Evolutionary conservation across 2,888 invertebrate genomes (phyloP).

Genomic region (Lasioglossum figueresi): DNA sequence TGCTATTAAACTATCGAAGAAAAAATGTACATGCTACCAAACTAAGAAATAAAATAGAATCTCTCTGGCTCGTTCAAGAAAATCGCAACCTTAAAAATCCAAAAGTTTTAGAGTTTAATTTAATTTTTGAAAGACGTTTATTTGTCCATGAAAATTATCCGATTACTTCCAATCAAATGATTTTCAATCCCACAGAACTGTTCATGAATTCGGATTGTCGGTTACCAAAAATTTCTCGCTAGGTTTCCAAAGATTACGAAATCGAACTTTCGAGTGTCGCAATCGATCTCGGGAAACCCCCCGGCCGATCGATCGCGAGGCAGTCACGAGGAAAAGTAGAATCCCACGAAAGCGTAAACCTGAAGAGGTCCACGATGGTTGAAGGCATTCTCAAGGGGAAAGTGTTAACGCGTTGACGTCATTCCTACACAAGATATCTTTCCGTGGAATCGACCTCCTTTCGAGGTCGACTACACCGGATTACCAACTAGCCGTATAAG

Average conservation of each 20-base stretch:
- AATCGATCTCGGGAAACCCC: conserved; percentile 14
- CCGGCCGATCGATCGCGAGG: not conserved
- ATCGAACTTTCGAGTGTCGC: conserved; percentile 16
- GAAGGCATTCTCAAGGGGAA: conserved; percentile 71
- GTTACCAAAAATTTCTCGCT: not conserved
- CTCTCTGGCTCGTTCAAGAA: not conserved
- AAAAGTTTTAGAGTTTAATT: too few relatives aligned
- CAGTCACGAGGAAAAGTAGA: conserved; percentile 3
- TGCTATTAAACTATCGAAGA: too few relatives aligned
- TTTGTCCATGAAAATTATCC: not conserved
- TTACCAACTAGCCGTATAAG: conserved; percentile 48
- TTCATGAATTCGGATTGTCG: not conserved
- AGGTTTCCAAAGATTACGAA: not conserved
- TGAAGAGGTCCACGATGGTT: conserved; percentile 50
- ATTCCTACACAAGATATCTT: conserved; percentile 69
- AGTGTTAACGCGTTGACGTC: conserved; percentile 76
- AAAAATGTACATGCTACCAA: too few relatives aligned
- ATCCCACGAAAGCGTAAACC: conserved; percentile 30
- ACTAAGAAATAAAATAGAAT: too few relatives aligned
- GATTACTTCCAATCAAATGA: not conserved
- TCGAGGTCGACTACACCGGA: conserved; percentile 71
- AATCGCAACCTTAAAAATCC: not conserved
- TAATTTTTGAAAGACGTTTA: not conserved
- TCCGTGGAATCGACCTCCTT: conserved; percentile 75
- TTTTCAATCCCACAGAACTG: not conserved